Percentiles rank a stretch among this genome's conserved stretches.
phyloP scores from a whole-genome alignment of 2,797 vertebrate species.

The Thaleichthys pacificus region DNA sequence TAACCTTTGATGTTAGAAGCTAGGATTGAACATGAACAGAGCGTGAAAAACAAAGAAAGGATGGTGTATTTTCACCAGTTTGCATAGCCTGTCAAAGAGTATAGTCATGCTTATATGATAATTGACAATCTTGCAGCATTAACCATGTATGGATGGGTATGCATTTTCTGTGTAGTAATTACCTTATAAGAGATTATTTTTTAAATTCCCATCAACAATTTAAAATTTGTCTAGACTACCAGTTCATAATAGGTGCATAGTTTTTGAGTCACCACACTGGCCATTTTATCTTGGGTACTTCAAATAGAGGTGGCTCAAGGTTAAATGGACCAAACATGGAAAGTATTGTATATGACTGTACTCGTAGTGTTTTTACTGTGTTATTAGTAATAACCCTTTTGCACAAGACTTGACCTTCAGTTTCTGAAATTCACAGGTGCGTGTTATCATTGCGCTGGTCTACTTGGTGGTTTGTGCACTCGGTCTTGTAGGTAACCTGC shows the following conservation, averaged over 20 bases:
- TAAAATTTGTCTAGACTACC: background rate
- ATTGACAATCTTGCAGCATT: no score
- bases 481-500: constrained; percentile 77
- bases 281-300: background rate
- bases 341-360: background rate
- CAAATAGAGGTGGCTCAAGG: background rate
- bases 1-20: background rate
- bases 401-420: constrained; percentile 16
- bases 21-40: background rate
- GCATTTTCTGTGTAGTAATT: background rate
- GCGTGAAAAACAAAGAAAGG: no score
- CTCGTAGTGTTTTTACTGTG: background rate
- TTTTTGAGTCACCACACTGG: background rate
- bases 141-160: background rate
- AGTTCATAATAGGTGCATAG: no score
- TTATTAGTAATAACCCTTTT: background rate
- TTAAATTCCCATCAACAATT: background rate
- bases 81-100: no score
- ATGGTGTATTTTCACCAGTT: no score
- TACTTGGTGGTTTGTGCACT: constrained; percentile 78
- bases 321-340: background rate
- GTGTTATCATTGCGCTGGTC: constrained; percentile 71
- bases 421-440: constrained; percentile 55
- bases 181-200: background rate
- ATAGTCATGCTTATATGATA: no score